Evolutionary conservation across 2,888 invertebrate genomes (phyloP).

Genomic region (Ormyrus nitidulus): DNA sequence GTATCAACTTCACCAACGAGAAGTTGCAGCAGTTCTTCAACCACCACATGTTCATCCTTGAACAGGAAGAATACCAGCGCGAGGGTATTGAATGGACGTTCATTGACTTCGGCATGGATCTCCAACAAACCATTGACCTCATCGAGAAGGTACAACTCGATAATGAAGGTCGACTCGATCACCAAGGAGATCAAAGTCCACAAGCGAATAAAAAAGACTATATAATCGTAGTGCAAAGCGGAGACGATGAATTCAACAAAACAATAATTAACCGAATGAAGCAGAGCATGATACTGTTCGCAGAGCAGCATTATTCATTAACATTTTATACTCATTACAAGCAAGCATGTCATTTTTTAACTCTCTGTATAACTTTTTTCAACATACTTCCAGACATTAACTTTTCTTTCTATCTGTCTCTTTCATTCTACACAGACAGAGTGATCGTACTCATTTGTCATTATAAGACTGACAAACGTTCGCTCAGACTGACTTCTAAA

Average conservation of each 20-base stretch:
- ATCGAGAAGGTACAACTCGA: slow-evolving; percentile 83
- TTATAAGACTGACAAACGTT: slow-evolving; percentile 41
- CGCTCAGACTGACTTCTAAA: slow-evolving; percentile 11
- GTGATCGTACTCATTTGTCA: slow-evolving; percentile 26
- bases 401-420: not conserved
- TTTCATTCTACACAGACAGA: slow-evolving; percentile 3
- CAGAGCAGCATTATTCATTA: slow-evolving; percentile 33
- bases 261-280: slow-evolving; percentile 27
- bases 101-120: slow-evolving; percentile 88
- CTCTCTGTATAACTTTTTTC: slow-evolving; percentile 11
- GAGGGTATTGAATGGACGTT: slow-evolving; percentile 87
- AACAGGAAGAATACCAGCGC: slow-evolving; percentile 86
- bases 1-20: slow-evolving; percentile 89
- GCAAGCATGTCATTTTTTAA: slow-evolving; percentile 39
- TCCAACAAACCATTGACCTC: slow-evolving; percentile 88
- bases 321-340: not conserved
- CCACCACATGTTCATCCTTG: slow-evolving; percentile 87
- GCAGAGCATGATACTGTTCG: slow-evolving; percentile 40
- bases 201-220: slow-evolving; percentile 13
- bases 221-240: slow-evolving; percentile 23
- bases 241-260: slow-evolving; percentile 35
- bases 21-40: slow-evolving; percentile 89
- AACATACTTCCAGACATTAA: not conserved
- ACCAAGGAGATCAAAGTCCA: slow-evolving; percentile 47
- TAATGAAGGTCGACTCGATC: slow-evolving; percentile 57